Percentiles rank a stretch among this genome's conserved stretches.
phyloP scores from a whole-genome alignment of 2,888 invertebrate genomes.

The Rhaphigaster nebulosa region DNA sequence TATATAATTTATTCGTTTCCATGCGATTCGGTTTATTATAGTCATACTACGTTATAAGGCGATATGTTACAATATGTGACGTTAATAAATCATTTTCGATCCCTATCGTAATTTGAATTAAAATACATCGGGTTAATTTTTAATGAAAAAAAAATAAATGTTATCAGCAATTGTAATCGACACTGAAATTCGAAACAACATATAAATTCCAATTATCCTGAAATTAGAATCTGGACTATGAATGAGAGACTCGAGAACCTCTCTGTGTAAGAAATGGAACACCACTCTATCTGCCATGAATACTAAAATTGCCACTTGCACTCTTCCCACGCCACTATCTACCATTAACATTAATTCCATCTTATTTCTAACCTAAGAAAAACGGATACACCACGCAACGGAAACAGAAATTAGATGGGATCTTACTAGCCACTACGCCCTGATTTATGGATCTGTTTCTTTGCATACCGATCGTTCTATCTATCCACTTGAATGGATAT shows the following conservation, averaged over 20 bases:
- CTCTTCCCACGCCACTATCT: conserved; percentile 17
- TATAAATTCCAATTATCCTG: not conserved
- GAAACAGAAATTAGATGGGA: not conserved
- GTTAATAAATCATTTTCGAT: no score
- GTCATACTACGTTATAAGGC: no score
- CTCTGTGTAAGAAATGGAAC: not conserved
- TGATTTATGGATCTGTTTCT: not conserved
- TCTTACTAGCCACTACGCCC: not conserved
- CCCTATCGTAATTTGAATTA: no score
- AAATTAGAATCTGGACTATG: not conserved
- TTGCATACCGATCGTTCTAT: no score
- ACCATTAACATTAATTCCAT: conserved; percentile 13
- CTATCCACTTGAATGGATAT: no score
- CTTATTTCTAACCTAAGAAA: conserved; percentile 3
- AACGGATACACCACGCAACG: conserved; percentile 14
- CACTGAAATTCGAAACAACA: no score
- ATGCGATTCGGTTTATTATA: no score
- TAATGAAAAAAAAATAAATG: no score
- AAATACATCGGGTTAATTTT: no score
- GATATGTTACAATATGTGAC: no score
- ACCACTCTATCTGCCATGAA: not conserved
- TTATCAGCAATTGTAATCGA: no score
- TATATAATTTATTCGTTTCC: no score
- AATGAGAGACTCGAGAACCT: not conserved
- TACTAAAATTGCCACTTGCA: conserved; percentile 32